Evolutionary conservation across 2,797 vertebrate species (phyloP), one percentile per base, ranked within the genome.

Genomic region (Acanthornis magna): DNA sequence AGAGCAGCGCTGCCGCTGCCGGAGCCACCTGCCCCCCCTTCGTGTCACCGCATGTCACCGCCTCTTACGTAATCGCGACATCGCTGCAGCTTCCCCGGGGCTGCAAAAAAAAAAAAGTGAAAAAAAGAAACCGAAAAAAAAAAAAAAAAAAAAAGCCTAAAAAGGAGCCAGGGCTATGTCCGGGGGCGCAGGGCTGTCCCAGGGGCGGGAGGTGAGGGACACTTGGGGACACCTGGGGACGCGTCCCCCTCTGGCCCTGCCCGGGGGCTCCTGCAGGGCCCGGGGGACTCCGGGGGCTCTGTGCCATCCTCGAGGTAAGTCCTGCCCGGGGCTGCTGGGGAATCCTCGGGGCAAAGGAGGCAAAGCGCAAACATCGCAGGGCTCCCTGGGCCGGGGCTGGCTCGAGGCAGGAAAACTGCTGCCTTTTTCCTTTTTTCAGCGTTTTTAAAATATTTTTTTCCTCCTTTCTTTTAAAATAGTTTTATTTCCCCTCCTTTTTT

Each of bases 231-330:
- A 14, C 16, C 16, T 47, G 47, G 47, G 45, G 45, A 47, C 20
- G 45, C 45, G 3, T 21, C 11, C 25, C 32, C 22, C 2, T 13
- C 13, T 48, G 1, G 2, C 40, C 48, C 54, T 26, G 77, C 12
- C 26, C 5, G 15, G 32, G 45, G 67, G 34, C 53, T 61, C 42
- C 38, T 1, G 75, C 18, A 40, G 68, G n/a, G 43, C 43, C 50
- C 1, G 10, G 50, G 4, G 8, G 62, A 5, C 5, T 17, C 8
- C 2, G 0, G 45, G 72, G 30, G 25, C 29, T 2, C 2, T 2
- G 1, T 21, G 22, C 3, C 13, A 17, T 2, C n/a, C 11, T 1
- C 38, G 0, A 43, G 94, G 96, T 95, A 30, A 89, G 93, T 88
- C 50, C 72, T 66, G 83, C 34, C 12, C 83, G 14, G 40, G 40